phyloP scores from a whole-genome alignment of 2,888 invertebrate species.

The Leucoma salicis region DNA sequence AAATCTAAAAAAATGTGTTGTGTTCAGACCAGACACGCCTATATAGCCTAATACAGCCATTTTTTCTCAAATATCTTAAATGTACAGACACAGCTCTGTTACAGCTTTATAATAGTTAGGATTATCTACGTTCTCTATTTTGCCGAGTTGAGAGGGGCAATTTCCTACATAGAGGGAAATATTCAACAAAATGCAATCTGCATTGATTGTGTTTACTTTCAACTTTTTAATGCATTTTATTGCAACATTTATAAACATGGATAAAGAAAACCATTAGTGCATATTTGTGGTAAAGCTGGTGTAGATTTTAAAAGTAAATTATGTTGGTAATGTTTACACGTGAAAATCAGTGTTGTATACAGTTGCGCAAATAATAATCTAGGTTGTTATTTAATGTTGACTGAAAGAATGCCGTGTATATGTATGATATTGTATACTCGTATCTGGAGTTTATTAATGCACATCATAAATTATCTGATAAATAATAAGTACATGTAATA shows the following conservation, averaged over 20 bases:
- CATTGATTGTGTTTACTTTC: slow-evolving; percentile 55
- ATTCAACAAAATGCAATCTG: slow-evolving; percentile 60
- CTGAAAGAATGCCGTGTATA: background rate
- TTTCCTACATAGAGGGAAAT: slow-evolving; percentile 62
- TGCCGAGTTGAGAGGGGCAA: slow-evolving; percentile 64
- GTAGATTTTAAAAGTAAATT: slow-evolving; percentile 16
- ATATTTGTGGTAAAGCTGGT: slow-evolving; percentile 11
- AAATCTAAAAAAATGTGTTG: too few relatives aligned
- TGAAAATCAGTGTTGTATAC: slow-evolving; percentile 4
- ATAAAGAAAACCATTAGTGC: too few relatives aligned
- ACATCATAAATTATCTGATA: too few relatives aligned
- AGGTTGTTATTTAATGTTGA: slow-evolving; percentile 1
- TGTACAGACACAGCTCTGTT: too few relatives aligned
- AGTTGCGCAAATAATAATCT: slow-evolving; percentile 5
- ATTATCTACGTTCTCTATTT: slow-evolving; percentile 61
- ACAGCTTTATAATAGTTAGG: too few relatives aligned
- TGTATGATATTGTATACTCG: too few relatives aligned
- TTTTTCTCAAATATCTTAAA: too few relatives aligned
- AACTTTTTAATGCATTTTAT: slow-evolving; percentile 29
- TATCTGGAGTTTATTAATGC: too few relatives aligned
- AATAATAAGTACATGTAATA: too few relatives aligned
- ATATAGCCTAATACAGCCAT: too few relatives aligned
- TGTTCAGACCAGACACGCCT: too few relatives aligned
- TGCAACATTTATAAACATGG: background rate
- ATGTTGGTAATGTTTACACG: slow-evolving; percentile 15